Evolutionary conservation across 92 coral and sea anemone genomes (phyloP), one percentile per base, ranked within the genome.

Genomic region (Bergia puertoricense): DNA sequence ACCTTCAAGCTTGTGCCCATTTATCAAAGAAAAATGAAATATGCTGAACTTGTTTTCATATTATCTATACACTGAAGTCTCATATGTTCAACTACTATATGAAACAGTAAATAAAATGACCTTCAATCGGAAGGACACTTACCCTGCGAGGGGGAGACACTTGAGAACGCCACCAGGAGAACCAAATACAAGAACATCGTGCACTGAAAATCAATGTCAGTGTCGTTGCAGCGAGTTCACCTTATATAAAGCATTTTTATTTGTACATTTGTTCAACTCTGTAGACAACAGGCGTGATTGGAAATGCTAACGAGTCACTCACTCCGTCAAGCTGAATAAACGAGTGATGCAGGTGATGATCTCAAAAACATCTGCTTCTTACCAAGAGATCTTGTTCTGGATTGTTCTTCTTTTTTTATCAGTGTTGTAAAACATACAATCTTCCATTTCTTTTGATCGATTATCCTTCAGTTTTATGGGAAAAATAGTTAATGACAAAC

Each of bases 301-400:
- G 43, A 72, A 72, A 36, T 72, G 76, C 76, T 30, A 72, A 42
- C 79, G 46, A 76, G 80, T 76, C 80, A 76, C 80, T 76, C 80
- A 76, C 23, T 14, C 51, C 50, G 5, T 42, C 15, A 41, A 41
- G 51, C 80, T 76, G 51, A 76, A 14, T 43, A 76, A 76, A 76
- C 22, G 0, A 16, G 38, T 22, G 80, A 8, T 20, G 13, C 80
- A 76, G 80, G 36, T 76, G 80, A 30, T 30, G 30, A 30, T 76
- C 23, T 62, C 20, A 62, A 62, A 18, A 62, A 20, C 30, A 22
- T 62, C 30, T 62, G 69, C 8, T 62, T 62, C 3, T 3, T 62
- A 23, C 30, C 11, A 62, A 22, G 6, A 62, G 69, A 3, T 62
- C n/a, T 23, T 62, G 18, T 2, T 62, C 69, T 62, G 30, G 30